Conservation (phyloP, 2,888 invertebrate species). For the Drepanosiphum platanoidis region DNA sequence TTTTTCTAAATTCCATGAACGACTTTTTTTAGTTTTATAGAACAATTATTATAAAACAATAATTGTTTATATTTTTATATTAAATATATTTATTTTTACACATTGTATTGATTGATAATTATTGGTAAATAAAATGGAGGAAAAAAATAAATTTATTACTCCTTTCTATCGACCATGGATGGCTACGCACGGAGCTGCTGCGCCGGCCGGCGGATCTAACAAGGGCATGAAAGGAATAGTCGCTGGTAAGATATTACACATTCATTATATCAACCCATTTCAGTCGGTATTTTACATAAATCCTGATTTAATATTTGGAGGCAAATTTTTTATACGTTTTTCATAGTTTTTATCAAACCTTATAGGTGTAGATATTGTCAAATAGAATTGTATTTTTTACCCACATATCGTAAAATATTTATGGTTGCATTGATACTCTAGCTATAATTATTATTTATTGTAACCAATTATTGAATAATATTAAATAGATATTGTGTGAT, state of each 20-base stretch:
- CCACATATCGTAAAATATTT: too few species aligned
- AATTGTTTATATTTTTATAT: background rate
- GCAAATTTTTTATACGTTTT: background rate
- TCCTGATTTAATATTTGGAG: background rate
- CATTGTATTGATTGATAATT: conserved; percentile 2
- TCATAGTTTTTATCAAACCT: too few species aligned
- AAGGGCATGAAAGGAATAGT: conserved; percentile 91
- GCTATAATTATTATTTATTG: too few species aligned
- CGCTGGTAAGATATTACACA: conserved; percentile 69
- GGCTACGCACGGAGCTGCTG: conserved; percentile 76
- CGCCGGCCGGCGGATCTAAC: conserved; percentile 70
- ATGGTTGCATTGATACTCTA: too few species aligned
- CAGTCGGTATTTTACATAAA: background rate
- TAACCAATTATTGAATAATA: too few species aligned
- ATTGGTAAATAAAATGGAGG: conserved; percentile 47
- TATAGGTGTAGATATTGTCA: too few species aligned
- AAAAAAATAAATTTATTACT: conserved; percentile 61
- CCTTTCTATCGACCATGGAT: conserved; percentile 76
- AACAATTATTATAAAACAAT: background rate
- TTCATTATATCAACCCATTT: background rate
- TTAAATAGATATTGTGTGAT: too few species aligned
- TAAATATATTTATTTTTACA: background rate
- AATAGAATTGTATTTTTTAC: too few species aligned
- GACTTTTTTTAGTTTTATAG: background rate
- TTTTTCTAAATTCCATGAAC: background rate